Evolutionary conservation across 2,113 vertebrate genomes (phyloP), one percentile per base, ranked within the genome.

Genomic region (Lophura nycthemera): DNA sequence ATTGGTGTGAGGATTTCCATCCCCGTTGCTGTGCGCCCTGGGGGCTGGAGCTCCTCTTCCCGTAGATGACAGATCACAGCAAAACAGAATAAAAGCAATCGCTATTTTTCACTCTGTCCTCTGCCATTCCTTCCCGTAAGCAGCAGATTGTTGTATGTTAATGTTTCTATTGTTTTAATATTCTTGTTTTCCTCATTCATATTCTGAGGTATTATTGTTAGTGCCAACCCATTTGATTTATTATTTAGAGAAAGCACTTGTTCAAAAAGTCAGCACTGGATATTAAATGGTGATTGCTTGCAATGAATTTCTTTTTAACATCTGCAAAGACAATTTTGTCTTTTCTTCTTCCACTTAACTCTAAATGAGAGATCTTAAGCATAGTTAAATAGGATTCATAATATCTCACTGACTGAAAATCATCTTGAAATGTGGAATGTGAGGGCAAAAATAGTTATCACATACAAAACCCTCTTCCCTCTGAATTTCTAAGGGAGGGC

Each of bases 241-340:
- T 98, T 97, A 97, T 97, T 98, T 97, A 97, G 96, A 94, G 96
- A 97, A 98, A 98, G 97, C 97, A 97, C 95, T 98, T 97, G 96
- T 97, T 98, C 95, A 92, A 88, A 97, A 98, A 98, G 97, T 98
- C 97, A 96, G 95, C 88, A 14, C 92, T 96, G 94, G 97, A 93
- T 98, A 98, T 98, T 98, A 98, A 97, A 97, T 97, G 97, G 95
- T 97, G 98, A 98, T 98, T 98, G 97, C 95, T 94, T 96, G 91
- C 97, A 96, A 98, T 97, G 98, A 98, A 97, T 98, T 98, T 97
- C 96, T 98, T 98, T 97, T 97, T 95, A 97, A 97, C 98, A 97
- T 96, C 97, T 96, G 97, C 97, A 97, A 97, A 98, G 98, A 97
- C 96, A 98, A 98, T 98, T 98, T 98, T 97, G 96, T 83, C 93